phyloP scores from a whole-genome alignment of 2,888 invertebrate genomes.

The Diadegma fenestrale region DNA sequence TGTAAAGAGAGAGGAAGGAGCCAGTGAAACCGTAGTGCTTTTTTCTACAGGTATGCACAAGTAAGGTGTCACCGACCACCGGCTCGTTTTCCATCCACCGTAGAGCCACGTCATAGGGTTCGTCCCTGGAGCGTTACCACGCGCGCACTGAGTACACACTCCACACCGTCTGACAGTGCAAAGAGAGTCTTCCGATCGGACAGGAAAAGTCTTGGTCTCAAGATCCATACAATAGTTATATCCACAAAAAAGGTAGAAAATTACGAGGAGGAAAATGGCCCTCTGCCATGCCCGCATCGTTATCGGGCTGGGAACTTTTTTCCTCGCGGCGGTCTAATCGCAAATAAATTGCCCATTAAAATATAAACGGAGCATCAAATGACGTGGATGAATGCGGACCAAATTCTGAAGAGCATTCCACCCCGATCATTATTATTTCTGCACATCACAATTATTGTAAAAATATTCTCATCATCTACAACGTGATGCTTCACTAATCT shows the following conservation, averaged over 20 bases:
- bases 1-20: conserved; percentile 21
- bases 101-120: conserved; percentile 64
- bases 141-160: conserved; percentile 59
- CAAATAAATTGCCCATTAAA: conserved; percentile 23
- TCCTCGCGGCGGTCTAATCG: not conserved
- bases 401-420: not conserved
- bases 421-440: not conserved
- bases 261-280: conserved; percentile 16
- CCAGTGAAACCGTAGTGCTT: conserved; percentile 56
- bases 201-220: conserved; percentile 17
- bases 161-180: conserved; percentile 18
- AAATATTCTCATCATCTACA: not conserved
- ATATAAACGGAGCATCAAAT: not conserved
- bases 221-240: conserved; percentile 33
- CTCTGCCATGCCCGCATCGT: not conserved
- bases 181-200: conserved; percentile 29
- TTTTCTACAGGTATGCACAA: conserved; percentile 68
- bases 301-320: not conserved
- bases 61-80: conserved; percentile 78
- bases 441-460: not conserved
- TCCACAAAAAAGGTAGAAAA: conserved; percentile 18
- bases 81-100: conserved; percentile 79
- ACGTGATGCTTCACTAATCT: not conserved
- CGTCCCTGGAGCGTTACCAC: conserved; percentile 58
- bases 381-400: not conserved